Base-by-base conservation (phyloP, 2,113 vertebrate species). In the Pithys albifrons region DNA sequence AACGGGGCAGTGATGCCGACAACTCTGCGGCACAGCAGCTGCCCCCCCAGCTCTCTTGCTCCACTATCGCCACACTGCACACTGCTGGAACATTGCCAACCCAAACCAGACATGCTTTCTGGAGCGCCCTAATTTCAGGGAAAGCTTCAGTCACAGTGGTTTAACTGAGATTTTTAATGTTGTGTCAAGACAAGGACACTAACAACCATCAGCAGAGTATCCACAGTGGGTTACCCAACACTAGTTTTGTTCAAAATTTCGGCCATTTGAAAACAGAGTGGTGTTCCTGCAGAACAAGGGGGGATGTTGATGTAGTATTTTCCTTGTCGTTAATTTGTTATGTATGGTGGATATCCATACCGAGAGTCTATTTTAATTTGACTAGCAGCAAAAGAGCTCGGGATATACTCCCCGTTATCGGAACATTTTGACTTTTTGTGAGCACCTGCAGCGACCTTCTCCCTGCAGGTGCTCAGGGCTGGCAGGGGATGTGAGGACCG, bases 101-200 rank as follows among this genome's bases (percentile, higher is more conserved):
- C 52, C 49, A 19, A 69, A 81, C 57, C 45, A 8, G 69, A 79
- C 73, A 43, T 19, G 29, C 80, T 89, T 85, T 65, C 73, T 48
- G 52, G 71, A 64, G 70, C 7, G 88, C 43, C 96, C 91, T 90
- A 43, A 93, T 95, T 95, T 89, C 91, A 33, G 55, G 64, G 57
- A 58, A 72, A 88, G 87, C 91, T 87, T 92, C 22, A 14, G 48
- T 79, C 71, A 7, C 18, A 23, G 45, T 49, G 62, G 24, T 77
- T 89, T 73, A 46, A 43, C 48, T 27, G 77, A 82, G 82, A 58
- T 93, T 72, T 72, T 31, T 57, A 59, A 35, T 4, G 15, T 82
- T 79, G n/a, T 73, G 35, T 65, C 52, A 75, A 72, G 73, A 33
- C 75, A 84, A 88, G 79, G 59, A 43, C 1, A 1, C 1, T 18